phyloP scores from a whole-genome alignment of 1,140 invertebrate genomes.

The Drosophila pruinosa region DNA sequence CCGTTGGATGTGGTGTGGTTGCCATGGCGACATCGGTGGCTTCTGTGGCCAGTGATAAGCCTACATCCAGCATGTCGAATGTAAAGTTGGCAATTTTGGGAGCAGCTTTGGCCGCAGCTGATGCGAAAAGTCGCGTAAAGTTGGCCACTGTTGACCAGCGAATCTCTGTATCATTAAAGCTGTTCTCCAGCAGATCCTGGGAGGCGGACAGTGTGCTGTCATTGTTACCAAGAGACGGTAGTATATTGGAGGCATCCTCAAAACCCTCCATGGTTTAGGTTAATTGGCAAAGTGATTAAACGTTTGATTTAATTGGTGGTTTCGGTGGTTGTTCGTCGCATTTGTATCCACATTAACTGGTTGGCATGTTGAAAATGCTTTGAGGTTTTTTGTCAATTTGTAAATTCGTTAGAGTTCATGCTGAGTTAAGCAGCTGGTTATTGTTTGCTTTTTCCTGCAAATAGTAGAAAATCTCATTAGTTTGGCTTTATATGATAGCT shows the following conservation, averaged over 20 bases:
- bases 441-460: not conserved
- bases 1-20: not conserved
- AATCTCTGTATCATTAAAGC: slow-evolving; percentile 26
- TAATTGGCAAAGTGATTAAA: not conserved
- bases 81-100: slow-evolving; percentile 65
- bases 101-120: slow-evolving; percentile 12
- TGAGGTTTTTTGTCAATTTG: not conserved
- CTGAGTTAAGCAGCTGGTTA: not conserved
- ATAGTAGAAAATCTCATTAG: not conserved
- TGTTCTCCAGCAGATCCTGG: slow-evolving; percentile 20
- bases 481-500: too few relatives aligned
- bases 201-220: not conserved
- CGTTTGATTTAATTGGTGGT: not conserved
- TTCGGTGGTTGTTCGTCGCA: not conserved
- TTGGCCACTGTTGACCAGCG: slow-evolving; percentile 53
- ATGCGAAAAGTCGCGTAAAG: slow-evolving; percentile 53
- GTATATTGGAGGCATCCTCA: slow-evolving; percentile 1
- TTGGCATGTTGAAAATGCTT: slow-evolving; percentile 5
- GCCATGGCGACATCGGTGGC: not conserved
- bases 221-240: not conserved
- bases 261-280: slow-evolving; percentile 12
- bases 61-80: slow-evolving; percentile 55
- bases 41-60: slow-evolving; percentile 44
- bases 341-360: not conserved
- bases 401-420: not conserved